A percentile compares a stretch with the other conserved stretches of the same genome.
phyloP scores from a whole-genome alignment of 2,113 vertebrate species.

The Raja brachyura region DNA sequence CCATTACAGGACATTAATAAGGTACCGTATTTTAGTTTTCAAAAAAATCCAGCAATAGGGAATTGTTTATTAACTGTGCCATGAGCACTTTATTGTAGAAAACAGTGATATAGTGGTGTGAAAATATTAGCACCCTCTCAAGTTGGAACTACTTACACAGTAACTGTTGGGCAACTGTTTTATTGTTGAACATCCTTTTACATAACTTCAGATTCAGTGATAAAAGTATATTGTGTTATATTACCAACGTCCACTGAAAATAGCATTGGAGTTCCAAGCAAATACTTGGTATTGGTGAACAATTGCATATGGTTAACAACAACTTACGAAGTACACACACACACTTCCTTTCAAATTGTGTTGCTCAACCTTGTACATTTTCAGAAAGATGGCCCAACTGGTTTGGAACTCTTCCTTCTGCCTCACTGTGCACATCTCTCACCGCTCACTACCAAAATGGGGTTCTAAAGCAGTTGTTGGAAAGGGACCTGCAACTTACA shows the following conservation, averaged over 20 bases:
- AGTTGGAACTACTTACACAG: not conserved
- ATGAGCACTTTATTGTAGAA: not conserved
- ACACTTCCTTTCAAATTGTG: not conserved
- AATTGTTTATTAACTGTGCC: not conserved
- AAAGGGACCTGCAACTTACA: not conserved
- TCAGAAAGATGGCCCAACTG: not conserved
- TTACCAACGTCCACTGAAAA: not conserved
- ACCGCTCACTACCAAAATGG: not conserved
- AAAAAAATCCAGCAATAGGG: not conserved
- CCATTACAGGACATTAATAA: not conserved
- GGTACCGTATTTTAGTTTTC: not conserved
- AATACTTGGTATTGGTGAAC: not conserved
- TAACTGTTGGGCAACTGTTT: not conserved
- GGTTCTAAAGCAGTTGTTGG: not conserved
- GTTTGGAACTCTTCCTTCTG: not conserved
- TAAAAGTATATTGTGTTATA: not conserved
- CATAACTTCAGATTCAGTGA: not conserved
- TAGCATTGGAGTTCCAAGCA: not conserved
- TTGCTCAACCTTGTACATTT: not conserved
- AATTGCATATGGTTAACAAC: not conserved
- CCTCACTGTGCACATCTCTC: no score
- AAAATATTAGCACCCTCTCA: no score
- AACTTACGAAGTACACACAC: not conserved
- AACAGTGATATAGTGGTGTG: not conserved
- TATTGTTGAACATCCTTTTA: not conserved